Evolutionary conservation across 2,113 vertebrate genomes (phyloP).

Genomic region (Nettapus auritus): DNA sequence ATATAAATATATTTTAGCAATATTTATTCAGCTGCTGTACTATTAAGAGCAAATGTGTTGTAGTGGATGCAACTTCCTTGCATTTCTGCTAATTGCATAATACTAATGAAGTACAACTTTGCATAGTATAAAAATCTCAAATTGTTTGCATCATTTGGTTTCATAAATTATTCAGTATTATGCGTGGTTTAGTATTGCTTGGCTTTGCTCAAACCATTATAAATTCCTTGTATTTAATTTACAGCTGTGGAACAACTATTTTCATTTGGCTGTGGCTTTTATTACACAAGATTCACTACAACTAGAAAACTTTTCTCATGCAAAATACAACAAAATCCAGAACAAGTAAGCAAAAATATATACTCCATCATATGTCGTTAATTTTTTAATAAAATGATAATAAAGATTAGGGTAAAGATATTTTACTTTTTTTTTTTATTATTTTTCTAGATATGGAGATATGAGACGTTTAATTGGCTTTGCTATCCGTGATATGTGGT

Average conservation of each 20-base stretch:
- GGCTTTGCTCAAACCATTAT: slow-evolving; percentile 39
- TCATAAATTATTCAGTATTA: slow-evolving; percentile 75
- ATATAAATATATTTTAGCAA: background rate
- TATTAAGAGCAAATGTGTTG: slow-evolving; percentile 13
- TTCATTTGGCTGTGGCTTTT: slow-evolving; percentile 98
- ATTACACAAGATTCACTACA: slow-evolving; percentile 98
- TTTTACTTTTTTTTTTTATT: background rate
- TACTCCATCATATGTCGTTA: background rate
- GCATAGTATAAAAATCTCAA: slow-evolving; percentile 49
- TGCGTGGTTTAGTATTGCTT: slow-evolving; percentile 48
- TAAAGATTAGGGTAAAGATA: background rate
- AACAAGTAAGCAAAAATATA: slow-evolving; percentile 83
- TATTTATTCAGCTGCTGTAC: slow-evolving; percentile 41
- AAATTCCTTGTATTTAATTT: slow-evolving; percentile 62
- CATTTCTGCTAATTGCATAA: slow-evolving; percentile 54
- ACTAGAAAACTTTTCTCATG: slow-evolving; percentile 93
- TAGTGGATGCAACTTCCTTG: slow-evolving; percentile 16
- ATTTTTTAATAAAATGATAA: background rate
- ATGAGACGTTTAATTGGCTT: slow-evolving; percentile 96
- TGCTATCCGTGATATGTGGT: slow-evolving; percentile 97
- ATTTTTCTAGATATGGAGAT: slow-evolving; percentile 84
- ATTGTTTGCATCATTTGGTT: slow-evolving; percentile 54
- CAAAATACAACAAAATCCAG: slow-evolving; percentile 94
- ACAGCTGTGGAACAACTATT: slow-evolving; percentile 99
- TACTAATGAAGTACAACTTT: slow-evolving; percentile 45